A percentile compares a stretch with the other conserved stretches of the same genome.
Evolutionary conservation across 2,113 vertebrate species (phyloP).

Genomic region (Hepsetus odoe): DNA sequence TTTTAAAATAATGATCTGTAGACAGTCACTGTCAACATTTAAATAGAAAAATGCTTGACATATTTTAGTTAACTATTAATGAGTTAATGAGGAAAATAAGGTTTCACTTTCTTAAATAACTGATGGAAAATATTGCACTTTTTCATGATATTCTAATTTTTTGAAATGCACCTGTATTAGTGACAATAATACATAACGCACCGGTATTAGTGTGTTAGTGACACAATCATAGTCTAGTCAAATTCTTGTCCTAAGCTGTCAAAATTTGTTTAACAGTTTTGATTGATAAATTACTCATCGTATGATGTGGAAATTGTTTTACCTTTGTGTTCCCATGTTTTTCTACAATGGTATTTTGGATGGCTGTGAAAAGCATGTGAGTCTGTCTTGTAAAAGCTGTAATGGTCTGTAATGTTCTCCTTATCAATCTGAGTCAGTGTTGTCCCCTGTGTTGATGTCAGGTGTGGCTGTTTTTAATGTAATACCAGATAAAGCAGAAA

Average conservation of each 20-base stretch:
- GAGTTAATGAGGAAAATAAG: too few relatives aligned
- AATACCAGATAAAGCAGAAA: neutral
- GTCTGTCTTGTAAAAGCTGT: neutral
- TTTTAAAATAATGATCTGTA: too few relatives aligned
- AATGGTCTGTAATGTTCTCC: neutral
- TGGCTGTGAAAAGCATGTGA: neutral
- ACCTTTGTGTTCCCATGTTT: neutral
- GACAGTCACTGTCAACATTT: too few relatives aligned
- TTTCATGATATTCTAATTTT: too few relatives aligned
- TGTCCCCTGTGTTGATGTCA: neutral
- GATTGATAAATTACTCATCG: too few relatives aligned
- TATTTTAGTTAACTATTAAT: too few relatives aligned
- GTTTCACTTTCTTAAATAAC: too few relatives aligned
- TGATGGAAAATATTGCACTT: too few relatives aligned
- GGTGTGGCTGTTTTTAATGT: neutral
- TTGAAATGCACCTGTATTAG: too few relatives aligned
- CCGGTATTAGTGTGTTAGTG: too few relatives aligned
- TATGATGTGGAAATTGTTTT: neutral
- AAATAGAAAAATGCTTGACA: too few relatives aligned
- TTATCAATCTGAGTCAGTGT: neutral
- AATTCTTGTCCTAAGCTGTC: neutral
- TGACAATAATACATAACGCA: too few relatives aligned
- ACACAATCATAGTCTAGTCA: neutral
- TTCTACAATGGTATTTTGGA: neutral
- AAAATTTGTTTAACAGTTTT: neutral